These are phyloP conservation scores for Delphinus delphis DNA, from an alignment of 2,113 vertebrate species.

Conservation along the genomic window DNA sequence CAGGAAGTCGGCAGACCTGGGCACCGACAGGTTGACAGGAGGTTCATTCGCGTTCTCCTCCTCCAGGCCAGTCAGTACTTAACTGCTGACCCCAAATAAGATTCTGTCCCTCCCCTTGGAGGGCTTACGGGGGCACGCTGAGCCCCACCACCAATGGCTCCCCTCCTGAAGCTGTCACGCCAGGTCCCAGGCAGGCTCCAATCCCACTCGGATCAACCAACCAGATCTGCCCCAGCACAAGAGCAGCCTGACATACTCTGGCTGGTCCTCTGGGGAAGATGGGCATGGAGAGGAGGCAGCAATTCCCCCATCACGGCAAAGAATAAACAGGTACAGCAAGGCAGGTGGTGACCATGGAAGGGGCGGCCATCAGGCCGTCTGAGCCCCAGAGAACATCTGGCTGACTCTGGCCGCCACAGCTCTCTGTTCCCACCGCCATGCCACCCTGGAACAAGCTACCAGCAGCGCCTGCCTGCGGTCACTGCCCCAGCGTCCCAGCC, in stretches of 20 bases:
- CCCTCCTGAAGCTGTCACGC: fast-evolving
- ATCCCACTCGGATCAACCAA: not conserved
- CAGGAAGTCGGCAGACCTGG: not conserved
- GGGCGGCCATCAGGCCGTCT: not conserved
- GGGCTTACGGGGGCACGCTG: not conserved
- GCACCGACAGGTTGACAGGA: not conserved
- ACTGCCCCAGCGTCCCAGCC: fast-evolving
- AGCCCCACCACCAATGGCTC: not conserved
- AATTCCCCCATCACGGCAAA: not conserved
- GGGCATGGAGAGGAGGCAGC: not conserved
- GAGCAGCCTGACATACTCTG: not conserved
- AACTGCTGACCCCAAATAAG: not conserved
- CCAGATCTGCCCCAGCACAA: not conserved
- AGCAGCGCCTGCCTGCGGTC: not conserved
- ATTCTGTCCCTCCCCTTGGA: not conserved
- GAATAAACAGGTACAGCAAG: not conserved
- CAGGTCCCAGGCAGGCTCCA: not conserved
- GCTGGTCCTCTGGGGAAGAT: not conserved
- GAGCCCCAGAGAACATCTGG: not conserved
- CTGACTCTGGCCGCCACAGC: not conserved
- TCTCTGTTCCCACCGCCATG: not conserved
- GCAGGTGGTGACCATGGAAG: not conserved
- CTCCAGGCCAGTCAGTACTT: not conserved
- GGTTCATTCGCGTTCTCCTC: not conserved
- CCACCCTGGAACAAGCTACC: not conserved